A percentile compares a stretch with the other conserved stretches of the same genome.
Evolutionary conservation across 1,140 invertebrate genomes (phyloP).

Genomic region (Cydia splendana): DNA sequence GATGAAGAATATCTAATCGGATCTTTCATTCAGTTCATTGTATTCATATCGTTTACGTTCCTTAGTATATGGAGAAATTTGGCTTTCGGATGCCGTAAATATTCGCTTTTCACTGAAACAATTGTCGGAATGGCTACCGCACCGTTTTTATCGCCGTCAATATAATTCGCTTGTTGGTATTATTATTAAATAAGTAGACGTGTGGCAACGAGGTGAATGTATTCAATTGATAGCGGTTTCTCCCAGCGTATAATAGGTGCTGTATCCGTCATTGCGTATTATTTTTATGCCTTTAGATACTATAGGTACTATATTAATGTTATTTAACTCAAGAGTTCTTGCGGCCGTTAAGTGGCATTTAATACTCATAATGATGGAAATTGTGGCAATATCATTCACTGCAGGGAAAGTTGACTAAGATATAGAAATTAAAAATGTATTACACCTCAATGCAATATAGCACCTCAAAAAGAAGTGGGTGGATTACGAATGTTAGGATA

Average conservation of each 20-base stretch:
- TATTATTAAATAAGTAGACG: conserved; percentile 15
- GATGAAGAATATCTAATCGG: not conserved
- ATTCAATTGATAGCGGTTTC: conserved; percentile 14
- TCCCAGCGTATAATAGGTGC: not conserved
- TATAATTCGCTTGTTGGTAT: conserved; percentile 9
- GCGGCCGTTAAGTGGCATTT: not conserved
- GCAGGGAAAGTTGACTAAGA: not conserved
- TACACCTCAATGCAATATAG: too few relatives aligned
- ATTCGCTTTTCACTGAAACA: conserved; percentile 19
- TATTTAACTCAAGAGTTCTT: not conserved
- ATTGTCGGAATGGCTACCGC: conserved; percentile 11
- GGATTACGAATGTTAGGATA: too few relatives aligned
- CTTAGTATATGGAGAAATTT: conserved; percentile 30
- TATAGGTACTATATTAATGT: not conserved
- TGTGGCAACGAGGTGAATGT: conserved; percentile 8
- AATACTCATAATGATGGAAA: not conserved
- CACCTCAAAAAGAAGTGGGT: too few relatives aligned
- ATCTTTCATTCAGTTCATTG: conserved; percentile 12
- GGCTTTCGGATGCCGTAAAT: not conserved
- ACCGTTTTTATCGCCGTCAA: conserved; percentile 3
- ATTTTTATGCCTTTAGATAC: not conserved
- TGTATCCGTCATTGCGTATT: conserved; percentile 6
- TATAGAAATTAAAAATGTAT: not conserved
- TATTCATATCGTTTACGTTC: conserved; percentile 8
- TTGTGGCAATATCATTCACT: not conserved